phyloP scores from a whole-genome alignment of 1,140 invertebrate species.

The Micrasema minimum region DNA sequence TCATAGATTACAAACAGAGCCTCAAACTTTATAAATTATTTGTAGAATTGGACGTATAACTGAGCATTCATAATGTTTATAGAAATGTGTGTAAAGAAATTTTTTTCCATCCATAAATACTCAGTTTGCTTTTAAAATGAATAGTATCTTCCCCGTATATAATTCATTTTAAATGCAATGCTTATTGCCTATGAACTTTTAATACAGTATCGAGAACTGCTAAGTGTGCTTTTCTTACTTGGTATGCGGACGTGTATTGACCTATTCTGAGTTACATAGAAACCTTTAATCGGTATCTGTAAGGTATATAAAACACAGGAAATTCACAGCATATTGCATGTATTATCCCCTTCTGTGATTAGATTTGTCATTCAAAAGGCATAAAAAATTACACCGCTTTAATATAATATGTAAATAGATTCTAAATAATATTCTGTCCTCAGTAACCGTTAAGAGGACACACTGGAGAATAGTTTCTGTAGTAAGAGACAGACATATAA shows the following conservation, averaged over 20 bases:
- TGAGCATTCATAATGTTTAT: constrained; percentile 52
- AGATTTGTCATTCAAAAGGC: constrained; percentile 46
- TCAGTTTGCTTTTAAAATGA: constrained; percentile 50
- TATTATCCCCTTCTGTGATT: constrained; percentile 36
- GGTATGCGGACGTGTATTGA: constrained; percentile 50
- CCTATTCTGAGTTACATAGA: constrained; percentile 42
- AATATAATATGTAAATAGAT: constrained; percentile 31
- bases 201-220: constrained; percentile 25
- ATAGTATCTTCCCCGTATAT: constrained; percentile 53
- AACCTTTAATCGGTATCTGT: constrained; percentile 5
- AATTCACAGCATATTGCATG: constrained; percentile 42
- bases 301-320: constrained; percentile 43
- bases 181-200: constrained; percentile 39
- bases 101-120: constrained; percentile 41
- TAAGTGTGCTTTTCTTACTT: constrained; percentile 37
- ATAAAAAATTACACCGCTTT: constrained; percentile 39
- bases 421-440: constrained; percentile 23
- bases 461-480: constrained; percentile 23
- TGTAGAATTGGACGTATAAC: constrained; percentile 55
- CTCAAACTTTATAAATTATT: constrained; percentile 47
- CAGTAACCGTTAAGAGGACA: neutral
- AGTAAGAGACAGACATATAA: constrained; percentile 44
- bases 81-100: constrained; percentile 38
- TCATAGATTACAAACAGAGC: constrained; percentile 50
- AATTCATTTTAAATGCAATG: constrained; percentile 48